These are phyloP conservation scores for Vidua chalybeata DNA, from an alignment of 2,113 vertebrate species.

Conservation along the genomic window DNA sequence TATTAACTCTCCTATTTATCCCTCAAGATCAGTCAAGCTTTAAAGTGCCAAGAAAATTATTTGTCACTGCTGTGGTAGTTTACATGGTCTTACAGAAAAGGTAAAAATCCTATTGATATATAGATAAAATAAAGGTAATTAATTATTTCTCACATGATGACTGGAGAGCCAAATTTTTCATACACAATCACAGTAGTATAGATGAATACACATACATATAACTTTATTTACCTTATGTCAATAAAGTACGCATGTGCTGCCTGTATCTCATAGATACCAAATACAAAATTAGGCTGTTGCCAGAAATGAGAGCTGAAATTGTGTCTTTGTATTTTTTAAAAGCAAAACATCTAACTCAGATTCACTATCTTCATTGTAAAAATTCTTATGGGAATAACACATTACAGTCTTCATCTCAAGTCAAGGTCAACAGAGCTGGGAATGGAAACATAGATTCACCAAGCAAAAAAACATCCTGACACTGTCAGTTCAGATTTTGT, in stretches of 20 bases:
- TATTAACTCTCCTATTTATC: constrained; percentile 26
- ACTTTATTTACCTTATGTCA: neutral
- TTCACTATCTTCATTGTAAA: neutral
- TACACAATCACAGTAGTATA: neutral
- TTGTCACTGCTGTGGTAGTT: neutral
- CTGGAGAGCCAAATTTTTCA: neutral
- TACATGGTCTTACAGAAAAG: neutral
- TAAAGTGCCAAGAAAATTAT: constrained; percentile 16
- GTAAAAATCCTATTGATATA: neutral
- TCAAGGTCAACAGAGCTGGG: neutral
- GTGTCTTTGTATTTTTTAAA: neutral
- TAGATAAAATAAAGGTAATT: neutral
- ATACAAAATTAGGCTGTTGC: neutral
- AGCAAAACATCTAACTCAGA: neutral
- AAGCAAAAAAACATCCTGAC: neutral
- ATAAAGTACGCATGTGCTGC: neutral
- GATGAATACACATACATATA: neutral
- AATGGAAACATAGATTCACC: neutral
- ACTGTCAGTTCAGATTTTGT: neutral
- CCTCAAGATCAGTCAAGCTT: neutral
- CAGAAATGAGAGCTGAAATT: neutral
- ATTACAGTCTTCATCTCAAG: neutral
- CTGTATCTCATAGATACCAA: neutral
- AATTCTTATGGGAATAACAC: neutral
- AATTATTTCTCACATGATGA: neutral